Conservation (phyloP, 2,888 invertebrate genomes). For the Trisateles emortualis region DNA sequence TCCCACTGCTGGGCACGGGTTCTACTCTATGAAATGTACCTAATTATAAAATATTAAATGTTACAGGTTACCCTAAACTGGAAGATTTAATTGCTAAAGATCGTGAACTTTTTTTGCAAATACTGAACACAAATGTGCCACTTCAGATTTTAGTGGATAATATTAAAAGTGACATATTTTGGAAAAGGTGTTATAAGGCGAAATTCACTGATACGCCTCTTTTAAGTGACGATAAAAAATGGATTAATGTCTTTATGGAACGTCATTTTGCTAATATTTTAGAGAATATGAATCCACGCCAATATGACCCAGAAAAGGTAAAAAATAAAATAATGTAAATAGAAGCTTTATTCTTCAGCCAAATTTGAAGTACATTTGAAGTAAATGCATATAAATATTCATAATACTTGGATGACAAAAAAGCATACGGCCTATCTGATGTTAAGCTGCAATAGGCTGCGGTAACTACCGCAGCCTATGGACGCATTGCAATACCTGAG, state of each 20-base stretch:
- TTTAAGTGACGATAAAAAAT: conserved; percentile 62
- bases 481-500: too few relatives aligned
- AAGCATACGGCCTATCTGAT: too few relatives aligned
- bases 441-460: too few relatives aligned
- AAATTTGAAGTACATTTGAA: too few relatives aligned
- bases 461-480: too few relatives aligned
- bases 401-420: too few relatives aligned
- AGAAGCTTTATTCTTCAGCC: not conserved
- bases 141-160: conserved; percentile 78
- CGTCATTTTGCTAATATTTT: conserved; percentile 77
- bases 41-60: not conserved
- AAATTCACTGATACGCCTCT: conserved; percentile 70
- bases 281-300: conserved; percentile 79
- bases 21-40: too few relatives aligned
- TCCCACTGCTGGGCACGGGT: too few relatives aligned
- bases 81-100: conserved; percentile 75
- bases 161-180: conserved; percentile 80
- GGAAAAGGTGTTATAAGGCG: conserved; percentile 77
- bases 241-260: conserved; percentile 81
- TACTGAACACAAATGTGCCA: conserved; percentile 72
- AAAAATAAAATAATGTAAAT: not conserved
- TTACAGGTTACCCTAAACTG: conserved; percentile 69
- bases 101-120: conserved; percentile 75
- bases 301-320: conserved; percentile 83
- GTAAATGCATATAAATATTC: too few relatives aligned